Conservation (phyloP, 1,140 invertebrate species). For the Drosophila baimaii region DNA sequence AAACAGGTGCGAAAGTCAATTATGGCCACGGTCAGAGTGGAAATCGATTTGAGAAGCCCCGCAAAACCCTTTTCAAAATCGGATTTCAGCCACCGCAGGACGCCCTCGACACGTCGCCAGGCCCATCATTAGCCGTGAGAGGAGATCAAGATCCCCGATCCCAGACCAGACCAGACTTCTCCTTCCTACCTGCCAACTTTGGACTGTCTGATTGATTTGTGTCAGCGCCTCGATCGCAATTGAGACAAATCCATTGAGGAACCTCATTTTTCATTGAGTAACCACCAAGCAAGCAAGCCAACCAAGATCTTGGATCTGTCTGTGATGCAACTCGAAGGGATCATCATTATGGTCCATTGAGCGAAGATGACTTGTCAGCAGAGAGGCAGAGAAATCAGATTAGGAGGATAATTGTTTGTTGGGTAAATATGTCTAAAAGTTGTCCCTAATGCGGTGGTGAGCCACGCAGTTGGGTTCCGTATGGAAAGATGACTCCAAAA, state of each 20-base stretch:
- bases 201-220: conserved; percentile 63
- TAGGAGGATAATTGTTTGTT: conserved; percentile 54
- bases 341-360: conserved; percentile 52
- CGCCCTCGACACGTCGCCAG: conserved; percentile 52
- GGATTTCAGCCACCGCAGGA: conserved; percentile 46
- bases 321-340: conserved; percentile 53
- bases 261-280: conserved; percentile 58
- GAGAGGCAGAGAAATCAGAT: conserved; percentile 33
- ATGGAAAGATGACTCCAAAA: neutral
- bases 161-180: conserved; percentile 18
- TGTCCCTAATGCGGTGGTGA: conserved; percentile 35
- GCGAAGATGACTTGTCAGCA: conserved; percentile 45
- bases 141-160: conserved; percentile 46
- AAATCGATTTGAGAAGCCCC: conserved; percentile 47
- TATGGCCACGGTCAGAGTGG: conserved; percentile 21
- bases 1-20: conserved; percentile 63
- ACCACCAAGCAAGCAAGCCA: conserved; percentile 1
- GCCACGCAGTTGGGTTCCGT: conserved; percentile 24
- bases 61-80: conserved; percentile 30
- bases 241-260: conserved; percentile 57
- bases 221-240: conserved; percentile 59
- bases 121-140: conserved; percentile 51
- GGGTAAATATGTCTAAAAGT: conserved; percentile 57
- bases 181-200: conserved; percentile 22
- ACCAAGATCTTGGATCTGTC: conserved; percentile 7